Evolutionary conservation across 2,797 vertebrate species (phyloP).

Genomic region (Micrastur ruficollis): DNA sequence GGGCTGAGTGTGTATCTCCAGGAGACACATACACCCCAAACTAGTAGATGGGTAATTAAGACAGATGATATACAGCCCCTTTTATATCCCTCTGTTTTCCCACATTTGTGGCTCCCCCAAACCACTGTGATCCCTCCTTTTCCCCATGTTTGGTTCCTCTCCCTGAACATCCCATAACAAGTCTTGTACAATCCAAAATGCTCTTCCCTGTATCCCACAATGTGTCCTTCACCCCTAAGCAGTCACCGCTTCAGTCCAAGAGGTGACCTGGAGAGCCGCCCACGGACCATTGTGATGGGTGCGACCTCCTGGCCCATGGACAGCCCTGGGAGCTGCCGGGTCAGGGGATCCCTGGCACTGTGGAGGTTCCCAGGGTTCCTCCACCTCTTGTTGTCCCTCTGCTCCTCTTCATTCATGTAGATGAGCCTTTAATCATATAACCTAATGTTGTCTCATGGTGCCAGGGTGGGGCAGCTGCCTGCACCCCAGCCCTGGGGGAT

Average conservation of each 20-base stretch:
- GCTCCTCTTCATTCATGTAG: not conserved
- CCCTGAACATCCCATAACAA: not conserved
- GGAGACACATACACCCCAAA: not conserved
- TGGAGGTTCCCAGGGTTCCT: not conserved
- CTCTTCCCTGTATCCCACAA: not conserved
- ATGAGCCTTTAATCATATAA: not conserved
- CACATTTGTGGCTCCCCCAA: not conserved
- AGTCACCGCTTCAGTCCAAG: not conserved
- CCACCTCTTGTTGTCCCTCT: not conserved
- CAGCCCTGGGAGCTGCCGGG: rapidly evolving
- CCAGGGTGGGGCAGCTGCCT: not conserved
- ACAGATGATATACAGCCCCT: not conserved
- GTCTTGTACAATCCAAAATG: not conserved
- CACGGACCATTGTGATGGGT: not conserved
- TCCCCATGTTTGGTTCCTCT: not conserved
- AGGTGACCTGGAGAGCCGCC: not conserved
- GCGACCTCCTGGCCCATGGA: not conserved
- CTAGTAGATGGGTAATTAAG: not conserved
- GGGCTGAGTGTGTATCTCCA: not conserved
- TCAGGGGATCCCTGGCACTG: too few relatives aligned
- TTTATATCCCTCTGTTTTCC: not conserved
- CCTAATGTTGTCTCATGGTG: not conserved
- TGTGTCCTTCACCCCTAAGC: rapidly evolving
- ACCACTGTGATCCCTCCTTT: not conserved
- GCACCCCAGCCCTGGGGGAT: not conserved